These are phyloP conservation scores for Stegostoma tigrinum DNA, from an alignment of 2,113 vertebrate species.

Conservation along the genomic window DNA sequence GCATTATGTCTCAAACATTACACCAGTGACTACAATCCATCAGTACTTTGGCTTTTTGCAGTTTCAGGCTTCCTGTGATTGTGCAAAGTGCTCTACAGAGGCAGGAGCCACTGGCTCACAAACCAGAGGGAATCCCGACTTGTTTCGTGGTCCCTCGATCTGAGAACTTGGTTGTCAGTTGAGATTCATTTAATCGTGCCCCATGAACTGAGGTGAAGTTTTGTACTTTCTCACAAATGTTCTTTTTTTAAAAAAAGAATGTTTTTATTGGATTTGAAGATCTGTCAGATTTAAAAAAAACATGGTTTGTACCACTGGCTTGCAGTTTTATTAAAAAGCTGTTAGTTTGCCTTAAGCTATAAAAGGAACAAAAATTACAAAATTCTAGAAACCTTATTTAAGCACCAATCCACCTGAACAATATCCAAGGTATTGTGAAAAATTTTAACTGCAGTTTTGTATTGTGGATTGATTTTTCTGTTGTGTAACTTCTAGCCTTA, in stretches of 20 bases:
- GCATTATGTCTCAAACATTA: not conserved
- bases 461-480: not conserved
- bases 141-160: not conserved
- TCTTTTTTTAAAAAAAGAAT: not conserved
- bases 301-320: not conserved
- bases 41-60: not conserved
- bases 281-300: not conserved
- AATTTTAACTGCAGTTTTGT: not conserved
- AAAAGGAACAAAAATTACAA: not conserved
- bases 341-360: not conserved
- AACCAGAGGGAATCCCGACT: not conserved
- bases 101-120: not conserved
- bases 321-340: not conserved
- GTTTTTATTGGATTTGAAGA: not conserved
- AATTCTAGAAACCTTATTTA: not conserved
- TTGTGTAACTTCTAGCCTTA: not conserved
- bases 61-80: not conserved
- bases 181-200: not conserved
- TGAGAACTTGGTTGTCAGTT: not conserved
- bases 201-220: not conserved
- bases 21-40: not conserved
- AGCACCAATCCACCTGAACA: not conserved
- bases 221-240: not conserved
- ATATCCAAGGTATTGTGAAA: not conserved
- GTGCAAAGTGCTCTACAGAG: no score